These are phyloP conservation scores for Aegotheles bennettii DNA, from an alignment of 2,113 vertebrate genomes.

Conservation along the genomic window DNA sequence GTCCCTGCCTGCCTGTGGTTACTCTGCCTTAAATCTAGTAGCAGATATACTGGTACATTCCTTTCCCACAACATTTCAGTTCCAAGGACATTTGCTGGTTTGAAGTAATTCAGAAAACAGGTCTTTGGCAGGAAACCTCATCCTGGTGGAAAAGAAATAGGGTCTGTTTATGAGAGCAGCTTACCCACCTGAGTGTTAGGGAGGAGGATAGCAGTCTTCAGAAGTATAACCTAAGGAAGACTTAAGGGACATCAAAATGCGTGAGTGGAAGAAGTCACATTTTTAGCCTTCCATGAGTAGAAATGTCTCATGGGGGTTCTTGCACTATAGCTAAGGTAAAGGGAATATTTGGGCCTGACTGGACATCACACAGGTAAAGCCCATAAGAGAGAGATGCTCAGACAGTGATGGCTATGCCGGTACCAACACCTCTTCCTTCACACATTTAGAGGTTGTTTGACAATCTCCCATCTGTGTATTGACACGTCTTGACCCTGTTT, in stretches of 20 bases:
- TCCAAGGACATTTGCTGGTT: accelerated
- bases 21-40: not conserved
- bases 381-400: not conserved
- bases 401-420: not conserved
- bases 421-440: not conserved
- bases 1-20: not conserved
- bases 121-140: not conserved
- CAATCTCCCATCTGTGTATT: not conserved
- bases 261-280: not conserved
- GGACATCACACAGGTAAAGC: not conserved
- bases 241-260: not conserved
- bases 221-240: not conserved
- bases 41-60: not conserved
- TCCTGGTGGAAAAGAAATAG: not conserved
- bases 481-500: not conserved
- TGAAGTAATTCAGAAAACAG: not conserved
- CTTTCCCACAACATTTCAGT: not conserved
- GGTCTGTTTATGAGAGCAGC: not conserved
- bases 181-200: not conserved
- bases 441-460: not conserved
- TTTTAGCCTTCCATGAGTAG: not conserved
- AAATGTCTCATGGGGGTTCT: not conserved
- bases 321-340: not conserved
- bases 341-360: not conserved
- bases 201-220: not conserved